A percentile compares a stretch with the other conserved stretches of the same genome.
These are phyloP conservation scores for Acanthopleura granulata DNA, from an alignment of 2,888 invertebrate genomes.

Conservation along the genomic window DNA sequence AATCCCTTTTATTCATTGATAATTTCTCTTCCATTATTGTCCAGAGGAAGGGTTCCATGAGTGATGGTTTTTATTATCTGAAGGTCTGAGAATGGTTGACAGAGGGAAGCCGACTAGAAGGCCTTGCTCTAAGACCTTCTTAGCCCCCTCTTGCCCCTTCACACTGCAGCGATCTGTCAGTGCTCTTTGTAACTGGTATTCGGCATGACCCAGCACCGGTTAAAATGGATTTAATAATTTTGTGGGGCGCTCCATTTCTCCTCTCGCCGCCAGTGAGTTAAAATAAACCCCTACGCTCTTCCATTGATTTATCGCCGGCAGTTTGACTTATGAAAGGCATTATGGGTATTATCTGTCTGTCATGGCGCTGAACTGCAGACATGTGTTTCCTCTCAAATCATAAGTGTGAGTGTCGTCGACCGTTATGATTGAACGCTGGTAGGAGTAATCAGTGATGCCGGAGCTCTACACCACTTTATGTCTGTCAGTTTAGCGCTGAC, in stretches of 20 bases:
- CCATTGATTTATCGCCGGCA: constrained; percentile 1
- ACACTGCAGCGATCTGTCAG: neutral
- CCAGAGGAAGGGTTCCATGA: too few species aligned
- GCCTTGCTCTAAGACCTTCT: neutral
- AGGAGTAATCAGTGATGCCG: too few species aligned
- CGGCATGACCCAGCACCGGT: too few species aligned
- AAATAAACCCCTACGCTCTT: constrained; percentile 3
- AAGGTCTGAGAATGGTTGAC: too few species aligned
- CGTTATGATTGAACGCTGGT: too few species aligned
- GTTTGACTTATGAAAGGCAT: constrained; percentile 5
- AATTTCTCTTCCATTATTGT: too few species aligned
- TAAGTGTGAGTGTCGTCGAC: neutral
- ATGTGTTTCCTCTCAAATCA: neutral
- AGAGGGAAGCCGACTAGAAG: too few species aligned
- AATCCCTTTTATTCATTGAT: too few species aligned
- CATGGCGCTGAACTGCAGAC: neutral
- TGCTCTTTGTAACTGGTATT: too few species aligned
- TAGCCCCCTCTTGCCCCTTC: neutral
- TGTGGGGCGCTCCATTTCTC: neutral
- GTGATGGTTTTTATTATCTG: too few species aligned
- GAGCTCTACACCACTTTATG: too few species aligned
- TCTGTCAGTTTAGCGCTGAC: too few species aligned
- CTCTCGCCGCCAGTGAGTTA: neutral
- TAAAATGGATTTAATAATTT: constrained; percentile 8
- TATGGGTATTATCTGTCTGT: constrained; percentile 8